Evolutionary conservation across 2,113 vertebrate species (phyloP).

Genomic region (Cheilinus undulatus): DNA sequence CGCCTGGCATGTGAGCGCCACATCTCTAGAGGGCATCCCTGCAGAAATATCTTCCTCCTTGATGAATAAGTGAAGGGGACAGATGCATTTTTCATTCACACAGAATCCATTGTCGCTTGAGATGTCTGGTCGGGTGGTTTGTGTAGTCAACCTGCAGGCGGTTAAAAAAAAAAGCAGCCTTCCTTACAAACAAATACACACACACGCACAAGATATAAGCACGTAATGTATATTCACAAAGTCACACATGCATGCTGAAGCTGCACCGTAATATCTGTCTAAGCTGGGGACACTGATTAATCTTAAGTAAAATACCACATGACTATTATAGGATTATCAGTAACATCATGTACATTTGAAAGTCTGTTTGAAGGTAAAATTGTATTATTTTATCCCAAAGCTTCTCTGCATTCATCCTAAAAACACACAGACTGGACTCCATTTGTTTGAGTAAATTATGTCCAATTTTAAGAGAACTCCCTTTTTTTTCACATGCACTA

Average conservation of each 20-base stretch:
- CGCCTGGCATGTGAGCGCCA: conserved; percentile 77
- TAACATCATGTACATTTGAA: not conserved
- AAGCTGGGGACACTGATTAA: conserved; percentile 17
- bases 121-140: conserved; percentile 71
- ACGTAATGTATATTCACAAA: conserved; percentile 14
- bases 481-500: not conserved
- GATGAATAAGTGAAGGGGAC: conserved; percentile 84
- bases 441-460: not conserved
- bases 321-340: not conserved
- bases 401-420: not conserved
- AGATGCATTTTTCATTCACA: conserved; percentile 83
- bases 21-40: conserved; percentile 81
- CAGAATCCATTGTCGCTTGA: conserved; percentile 78
- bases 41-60: conserved; percentile 78
- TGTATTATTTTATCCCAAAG: not conserved
- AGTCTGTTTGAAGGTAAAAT: conserved; percentile 19
- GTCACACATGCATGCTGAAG: conserved; percentile 14
- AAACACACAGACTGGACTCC: not conserved
- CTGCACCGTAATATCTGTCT: not conserved
- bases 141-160: conserved; percentile 58
- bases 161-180: conserved; percentile 21
- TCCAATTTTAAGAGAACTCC: not conserved
- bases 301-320: too few species aligned
- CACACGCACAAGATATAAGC: not conserved
- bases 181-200: conserved; percentile 11